Evolutionary conservation across 2,888 invertebrate genomes (phyloP), one percentile per base, ranked within the genome.

Genomic region (Nysson spinosus): DNA sequence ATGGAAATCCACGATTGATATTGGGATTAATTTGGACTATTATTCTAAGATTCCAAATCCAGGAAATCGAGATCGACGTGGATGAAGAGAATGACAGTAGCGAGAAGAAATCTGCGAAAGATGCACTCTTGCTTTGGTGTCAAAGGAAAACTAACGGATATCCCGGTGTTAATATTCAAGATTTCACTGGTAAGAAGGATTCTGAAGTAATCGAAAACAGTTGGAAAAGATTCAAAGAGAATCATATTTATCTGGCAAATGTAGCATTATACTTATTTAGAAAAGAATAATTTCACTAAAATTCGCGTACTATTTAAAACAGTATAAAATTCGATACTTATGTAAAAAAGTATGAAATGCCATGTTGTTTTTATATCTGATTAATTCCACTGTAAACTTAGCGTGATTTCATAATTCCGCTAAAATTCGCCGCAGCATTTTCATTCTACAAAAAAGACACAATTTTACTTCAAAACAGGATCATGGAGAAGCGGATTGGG

Each of bases 21-120:
- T 92, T 99, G 72, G 99, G 99, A 79, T 91, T 99, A 49, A 98
- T 99, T 78, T 99, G 99, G 99, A 99, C 99, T 64, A 99, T 99
- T 84, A 99, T 99, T 89, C 91, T 99, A 74, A 91, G 99, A 66
- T 99, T 99, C 91, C 98, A 99, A 91, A 99, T 99, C 81, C 98
- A 98, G 88, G 97, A 97, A 90, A 98, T 98, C 81, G 97, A 97
- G 89, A 97, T 98, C 80, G 97, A 97, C 88, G 96, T 97, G 87
- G 97, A 97, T 85, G 97, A 97, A 89, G 96, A 97, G 84, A 96
- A 96, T 85, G 97, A 96, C 87, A 96, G 96, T 72, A 96, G 97
- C 20, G 98, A 99, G 89, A 98, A 98, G 90, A 97, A 96, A 88
- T 98, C 98, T 1, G 99, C 99, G 75, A 99, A 99, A 90, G 99